Evolutionary conservation across 1,140 invertebrate genomes (phyloP), one percentile per base, ranked within the genome.

Genomic region (Tetramorium simillimum): DNA sequence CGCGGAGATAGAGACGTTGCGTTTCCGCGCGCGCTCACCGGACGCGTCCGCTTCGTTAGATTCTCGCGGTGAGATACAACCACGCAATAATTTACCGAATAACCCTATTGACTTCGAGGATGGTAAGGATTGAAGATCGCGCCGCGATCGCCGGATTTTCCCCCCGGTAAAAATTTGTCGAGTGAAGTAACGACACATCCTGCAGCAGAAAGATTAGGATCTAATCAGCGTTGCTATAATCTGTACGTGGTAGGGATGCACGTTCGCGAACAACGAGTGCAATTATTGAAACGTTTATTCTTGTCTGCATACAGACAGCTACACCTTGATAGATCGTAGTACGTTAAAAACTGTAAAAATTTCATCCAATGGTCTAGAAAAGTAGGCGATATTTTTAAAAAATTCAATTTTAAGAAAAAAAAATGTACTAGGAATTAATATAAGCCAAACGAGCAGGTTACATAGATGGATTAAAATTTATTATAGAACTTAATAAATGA

Each of bases 251-350:
- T 37, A 72, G 51, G 51, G 28, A 58, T n/a, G 33, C 21, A n/a
- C 9, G n/a, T 40, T 51, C 33, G 14, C 51, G 37, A 33, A 51
- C 33, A 33, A 46, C 14, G 69, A 84, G 43, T 33, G 40, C 56
- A 73, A 84, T 84, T 73, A 84, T 73, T 84, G 67, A 62, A 73
- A 84, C 53, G 60, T 84, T 46, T 60, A 84, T 73, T 40, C 4
- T 6, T 46, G 18, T 60, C 40, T 67, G 9, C 46, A 9, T 9
- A 24, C 10, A n/a, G 6, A 46, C 14, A 46, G 7, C 7, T 60
- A 73, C 53, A 60, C 33, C 3, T 72, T 46, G 7, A 72, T 40
- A 3, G 24, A 72, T 73, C 49, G 60, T 2, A 67, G n/a, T 37
- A 16, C 33, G 33, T n/a, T 12, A 40, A 40, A 78, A 60, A 10